Evolutionary conservation across 2,797 vertebrate species (phyloP), one percentile per base, ranked within the genome.

Genomic region (Myotis findleyi): DNA sequence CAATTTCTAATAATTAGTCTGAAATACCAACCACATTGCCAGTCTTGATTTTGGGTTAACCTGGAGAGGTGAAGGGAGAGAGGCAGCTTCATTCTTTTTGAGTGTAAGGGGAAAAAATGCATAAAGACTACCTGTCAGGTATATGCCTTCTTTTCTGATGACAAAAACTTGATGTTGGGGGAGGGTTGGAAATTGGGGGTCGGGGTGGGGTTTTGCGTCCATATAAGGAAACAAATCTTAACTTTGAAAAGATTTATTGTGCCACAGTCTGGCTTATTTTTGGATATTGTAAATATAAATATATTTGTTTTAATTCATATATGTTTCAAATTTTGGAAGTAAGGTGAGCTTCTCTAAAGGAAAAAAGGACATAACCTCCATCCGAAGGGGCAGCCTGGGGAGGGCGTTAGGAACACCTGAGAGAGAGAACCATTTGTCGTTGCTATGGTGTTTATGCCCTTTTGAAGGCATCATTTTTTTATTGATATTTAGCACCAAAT

Each of bases 1-100:
- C 25, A 90, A 96, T 79, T 97, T 98, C 38, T 69, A 90, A 80
- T 95, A 95, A 96, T 79, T 84, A 96, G 75, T 85, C 89, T 84
- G 87, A 80, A 47, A 64, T 84, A 75, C 83, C 84, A 95, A 93
- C 2, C 69, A n/a, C 73, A 72, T 97, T 97, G 97, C 62, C 94
- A 64, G 10, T 68, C 80, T 83, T 72, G 62, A 68, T 51, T 97
- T 96, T 97, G 85, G 57, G 77, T 0, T 81, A 75, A 16, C 36
- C 6, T 64, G 53, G 51, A 68, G 69, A 68, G 38, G 53, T 55
- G 57, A 86, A 69, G 72, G 55, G 38, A 77, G 12, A 25, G 80
- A 87, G 21, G 13, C 62, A 16, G 66, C 36, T 87, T 89, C 20
- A 2, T 82, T 59, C 27, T 90, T 49, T 83, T 66, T 81, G 55